Percentiles rank a stretch among this genome's conserved stretches.
Evolutionary conservation across 2,797 vertebrate genomes (phyloP).

Genomic region (Presbytis comata): DNA sequence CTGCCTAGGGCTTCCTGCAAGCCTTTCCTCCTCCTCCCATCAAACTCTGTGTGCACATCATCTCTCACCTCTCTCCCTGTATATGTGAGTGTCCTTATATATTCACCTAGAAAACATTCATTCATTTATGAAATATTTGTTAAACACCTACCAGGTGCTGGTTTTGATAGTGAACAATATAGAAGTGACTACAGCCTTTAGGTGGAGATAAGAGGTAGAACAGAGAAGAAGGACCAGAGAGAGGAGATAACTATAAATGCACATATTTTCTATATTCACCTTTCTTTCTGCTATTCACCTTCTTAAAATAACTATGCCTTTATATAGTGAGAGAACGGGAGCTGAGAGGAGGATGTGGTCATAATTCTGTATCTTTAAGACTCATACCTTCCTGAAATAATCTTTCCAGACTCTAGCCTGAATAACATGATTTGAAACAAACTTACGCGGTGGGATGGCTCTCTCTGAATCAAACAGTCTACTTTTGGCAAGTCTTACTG

Average conservation of each 20-base stretch:
- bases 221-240: background rate
- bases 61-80: background rate
- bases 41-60: background rate
- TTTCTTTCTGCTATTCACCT: background rate
- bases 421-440: conserved; percentile 51
- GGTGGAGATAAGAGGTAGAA: background rate
- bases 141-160: background rate
- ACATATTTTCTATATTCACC: background rate
- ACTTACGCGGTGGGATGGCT: background rate
- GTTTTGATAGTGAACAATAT: background rate
- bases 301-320: conserved; percentile 31
- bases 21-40: background rate
- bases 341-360: background rate
- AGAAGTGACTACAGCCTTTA: background rate
- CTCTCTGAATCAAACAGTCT: conserved; percentile 50
- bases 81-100: background rate
- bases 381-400: conserved; percentile 18
- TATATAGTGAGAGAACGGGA: background rate
- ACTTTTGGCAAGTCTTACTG: conserved; percentile 64
- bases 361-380: conserved; percentile 26
- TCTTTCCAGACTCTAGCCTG: background rate
- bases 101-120: background rate
- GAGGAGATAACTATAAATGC: background rate
- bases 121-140: background rate
- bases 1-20: background rate